A percentile compares a stretch with the other conserved stretches of the same genome.
These are phyloP conservation scores for Troides helena DNA, from an alignment of 2,888 invertebrate species.

Conservation along the genomic window DNA sequence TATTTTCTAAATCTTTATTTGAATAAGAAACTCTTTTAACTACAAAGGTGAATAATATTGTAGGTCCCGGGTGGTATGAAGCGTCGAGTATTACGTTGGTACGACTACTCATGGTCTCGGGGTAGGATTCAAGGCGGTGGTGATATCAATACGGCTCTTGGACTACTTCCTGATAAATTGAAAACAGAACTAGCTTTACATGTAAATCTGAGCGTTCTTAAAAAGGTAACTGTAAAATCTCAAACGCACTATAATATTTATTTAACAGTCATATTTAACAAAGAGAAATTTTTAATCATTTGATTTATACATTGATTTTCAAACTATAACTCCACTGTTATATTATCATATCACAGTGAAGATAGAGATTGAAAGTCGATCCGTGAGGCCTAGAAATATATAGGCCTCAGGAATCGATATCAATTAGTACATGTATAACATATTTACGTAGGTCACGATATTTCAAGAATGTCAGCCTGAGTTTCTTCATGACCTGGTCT, in stretches of 20 bases:
- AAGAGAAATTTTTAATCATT: neutral
- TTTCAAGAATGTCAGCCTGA: conserved; percentile 99
- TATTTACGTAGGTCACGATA: conserved; percentile 88
- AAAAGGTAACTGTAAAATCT: conserved; percentile 84
- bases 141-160: conserved; percentile 96
- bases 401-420: neutral
- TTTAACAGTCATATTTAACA: too few species aligned
- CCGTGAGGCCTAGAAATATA: too few species aligned
- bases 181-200: conserved; percentile 98
- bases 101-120: conserved; percentile 98
- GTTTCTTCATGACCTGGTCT: conserved; percentile 96
- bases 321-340: neutral
- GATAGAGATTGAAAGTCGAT: too few species aligned
- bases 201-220: conserved; percentile 95
- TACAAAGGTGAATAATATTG: neutral
- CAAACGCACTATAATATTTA: too few species aligned
- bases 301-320: neutral
- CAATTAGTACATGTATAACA: neutral
- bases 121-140: conserved; percentile 97
- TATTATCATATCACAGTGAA: too few species aligned
- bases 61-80: conserved; percentile 97
- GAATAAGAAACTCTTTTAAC: neutral
- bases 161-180: conserved; percentile 95
- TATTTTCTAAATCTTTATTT: neutral
- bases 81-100: conserved; percentile 96